Conservation (phyloP, 2,797 vertebrate species). For the Micrastur ruficollis region DNA sequence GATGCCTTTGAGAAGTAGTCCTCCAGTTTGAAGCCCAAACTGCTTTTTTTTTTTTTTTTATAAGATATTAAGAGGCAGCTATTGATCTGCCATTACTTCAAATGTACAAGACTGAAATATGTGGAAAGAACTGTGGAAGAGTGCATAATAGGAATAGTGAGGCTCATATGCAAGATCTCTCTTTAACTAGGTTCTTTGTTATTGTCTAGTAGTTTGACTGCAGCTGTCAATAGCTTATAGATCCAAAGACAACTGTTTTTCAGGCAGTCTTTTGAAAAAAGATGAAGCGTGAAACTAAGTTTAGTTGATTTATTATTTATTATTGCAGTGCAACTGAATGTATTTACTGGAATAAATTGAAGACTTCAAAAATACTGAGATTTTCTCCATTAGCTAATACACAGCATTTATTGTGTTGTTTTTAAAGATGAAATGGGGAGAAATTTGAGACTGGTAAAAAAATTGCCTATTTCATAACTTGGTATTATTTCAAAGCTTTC, state of each 20-base stretch:
- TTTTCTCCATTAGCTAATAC: constrained; percentile 45
- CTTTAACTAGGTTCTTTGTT: constrained; percentile 65
- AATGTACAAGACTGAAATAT: constrained; percentile 31
- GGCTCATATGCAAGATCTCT: constrained; percentile 33
- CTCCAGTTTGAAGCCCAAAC: constrained; percentile 45
- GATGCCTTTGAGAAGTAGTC: constrained; percentile 53
- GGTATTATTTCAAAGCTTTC: neutral
- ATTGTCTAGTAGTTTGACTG: constrained; percentile 64
- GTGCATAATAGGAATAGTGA: constrained; percentile 24
- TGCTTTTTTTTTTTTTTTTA: neutral
- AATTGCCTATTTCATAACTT: neutral
- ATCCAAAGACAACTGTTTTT: constrained; percentile 62
- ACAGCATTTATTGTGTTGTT: neutral
- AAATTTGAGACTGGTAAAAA: neutral
- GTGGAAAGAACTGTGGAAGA: constrained; percentile 16
- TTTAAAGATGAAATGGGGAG: neutral
- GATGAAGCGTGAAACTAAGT: constrained; percentile 65
- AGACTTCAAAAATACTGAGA: constrained; percentile 46
- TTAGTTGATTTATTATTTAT: constrained; percentile 70
- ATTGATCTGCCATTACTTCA: constrained; percentile 65
- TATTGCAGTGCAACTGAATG: constrained; percentile 42
- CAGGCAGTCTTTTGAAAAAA: constrained; percentile 63
- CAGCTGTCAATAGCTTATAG: constrained; percentile 67
- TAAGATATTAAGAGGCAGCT: constrained; percentile 35
- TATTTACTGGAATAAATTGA: constrained; percentile 58